These are phyloP conservation scores for Solenodon paradoxus DNA, from an alignment of 2,113 vertebrate species.

Conservation along the genomic window DNA sequence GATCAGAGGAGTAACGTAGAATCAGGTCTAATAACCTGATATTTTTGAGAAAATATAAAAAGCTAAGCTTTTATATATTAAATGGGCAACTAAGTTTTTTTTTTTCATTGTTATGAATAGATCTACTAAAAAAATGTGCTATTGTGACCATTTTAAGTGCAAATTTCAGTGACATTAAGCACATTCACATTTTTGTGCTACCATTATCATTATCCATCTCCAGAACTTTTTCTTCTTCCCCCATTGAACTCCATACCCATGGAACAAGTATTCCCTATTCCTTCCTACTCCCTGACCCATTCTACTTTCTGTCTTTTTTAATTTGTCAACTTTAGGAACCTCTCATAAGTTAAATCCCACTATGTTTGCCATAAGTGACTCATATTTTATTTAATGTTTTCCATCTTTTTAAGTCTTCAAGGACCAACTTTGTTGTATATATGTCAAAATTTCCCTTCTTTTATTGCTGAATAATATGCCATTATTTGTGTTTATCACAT, in stretches of 20 bases:
- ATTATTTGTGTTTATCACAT: neutral
- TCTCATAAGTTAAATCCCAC: neutral
- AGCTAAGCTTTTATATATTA: neutral
- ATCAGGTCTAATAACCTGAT: too few relatives aligned
- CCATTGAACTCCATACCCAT: neutral
- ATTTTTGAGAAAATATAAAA: neutral
- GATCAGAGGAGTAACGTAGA: neutral
- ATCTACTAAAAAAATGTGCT: neutral
- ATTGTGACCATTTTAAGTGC: neutral
- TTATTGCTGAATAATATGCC: neutral
- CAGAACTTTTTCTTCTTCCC: neutral
- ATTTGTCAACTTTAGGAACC: neutral
- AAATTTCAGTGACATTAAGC: neutral
- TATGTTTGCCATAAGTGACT: neutral
- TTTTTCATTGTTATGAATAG: neutral
- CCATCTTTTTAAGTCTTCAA: neutral
- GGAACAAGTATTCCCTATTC: neutral
- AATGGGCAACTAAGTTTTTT: neutral
- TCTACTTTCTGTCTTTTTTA: neutral
- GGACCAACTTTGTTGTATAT: neutral
- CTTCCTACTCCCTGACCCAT: neutral
- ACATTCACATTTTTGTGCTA: neutral
- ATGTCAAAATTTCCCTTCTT: neutral
- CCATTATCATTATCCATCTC: neutral
- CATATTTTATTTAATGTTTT: neutral